phyloP scores from a whole-genome alignment of 2,797 vertebrate species.

The Crenichthys baileyi region DNA sequence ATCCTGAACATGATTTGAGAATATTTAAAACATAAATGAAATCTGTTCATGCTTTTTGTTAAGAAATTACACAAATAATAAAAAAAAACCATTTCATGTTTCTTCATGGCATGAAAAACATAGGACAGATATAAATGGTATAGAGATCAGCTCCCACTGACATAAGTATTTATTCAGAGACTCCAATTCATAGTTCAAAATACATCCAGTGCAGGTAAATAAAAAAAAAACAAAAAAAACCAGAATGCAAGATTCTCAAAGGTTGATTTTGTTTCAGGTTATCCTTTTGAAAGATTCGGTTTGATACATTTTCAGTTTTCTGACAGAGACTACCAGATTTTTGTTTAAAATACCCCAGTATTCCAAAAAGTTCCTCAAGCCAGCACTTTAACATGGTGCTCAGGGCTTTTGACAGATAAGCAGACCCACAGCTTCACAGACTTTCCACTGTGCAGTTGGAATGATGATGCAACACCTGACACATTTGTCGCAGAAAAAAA shows the following conservation, averaged over 20 bases:
- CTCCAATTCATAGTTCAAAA: background rate
- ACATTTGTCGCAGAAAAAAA: too few species aligned
- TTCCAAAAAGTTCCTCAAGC: background rate
- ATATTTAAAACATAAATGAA: slow-evolving; percentile 11
- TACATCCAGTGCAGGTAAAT: background rate
- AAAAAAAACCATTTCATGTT: background rate
- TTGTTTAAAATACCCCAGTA: background rate
- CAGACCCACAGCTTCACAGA: background rate
- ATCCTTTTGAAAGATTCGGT: background rate
- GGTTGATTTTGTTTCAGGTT: background rate
- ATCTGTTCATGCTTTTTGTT: background rate
- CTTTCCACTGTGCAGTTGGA: background rate
- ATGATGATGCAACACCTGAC: background rate
- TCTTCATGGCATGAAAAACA: background rate
- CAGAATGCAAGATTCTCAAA: background rate
- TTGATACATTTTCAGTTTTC: background rate
- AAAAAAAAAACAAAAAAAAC: background rate
- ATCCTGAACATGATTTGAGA: slow-evolving; percentile 34
- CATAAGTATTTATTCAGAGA: background rate
- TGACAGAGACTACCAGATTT: background rate
- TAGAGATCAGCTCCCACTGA: background rate
- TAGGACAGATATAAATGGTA: background rate
- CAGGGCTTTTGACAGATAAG: background rate
- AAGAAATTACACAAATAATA: background rate
- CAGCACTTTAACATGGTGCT: background rate